Evolutionary conservation across 2,888 invertebrate genomes (phyloP).

Genomic region (Drosophila phalerata): DNA sequence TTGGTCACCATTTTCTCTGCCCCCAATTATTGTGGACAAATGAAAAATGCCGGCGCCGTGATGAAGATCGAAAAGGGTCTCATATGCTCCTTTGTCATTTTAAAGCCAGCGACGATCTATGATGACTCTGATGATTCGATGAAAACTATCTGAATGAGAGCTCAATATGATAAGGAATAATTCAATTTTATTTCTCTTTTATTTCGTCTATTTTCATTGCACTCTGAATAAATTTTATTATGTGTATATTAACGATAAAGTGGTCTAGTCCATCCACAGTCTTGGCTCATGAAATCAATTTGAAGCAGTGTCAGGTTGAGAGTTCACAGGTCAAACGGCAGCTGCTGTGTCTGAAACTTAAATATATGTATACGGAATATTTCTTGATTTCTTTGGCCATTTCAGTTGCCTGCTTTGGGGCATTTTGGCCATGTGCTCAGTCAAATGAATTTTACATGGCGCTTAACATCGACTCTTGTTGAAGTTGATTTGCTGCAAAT

Average conservation of each 20-base stretch:
- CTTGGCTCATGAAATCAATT: constrained; percentile 28
- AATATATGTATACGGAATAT: constrained; percentile 33
- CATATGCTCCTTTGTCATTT: neutral
- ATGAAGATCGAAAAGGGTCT: constrained; percentile 88
- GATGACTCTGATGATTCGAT: neutral
- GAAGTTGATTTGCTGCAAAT: constrained; percentile 76
- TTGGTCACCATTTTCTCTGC: constrained; percentile 94
- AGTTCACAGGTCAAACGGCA: constrained; percentile 89
- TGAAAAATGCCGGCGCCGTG: constrained; percentile 94
- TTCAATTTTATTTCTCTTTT: no score
- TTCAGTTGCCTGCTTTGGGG: constrained; percentile 6
- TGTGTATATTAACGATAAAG: constrained; percentile 5
- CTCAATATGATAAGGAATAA: no score
- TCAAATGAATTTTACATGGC: constrained; percentile 75
- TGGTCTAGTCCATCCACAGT: constrained; percentile 15
- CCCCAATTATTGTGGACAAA: constrained; percentile 89
- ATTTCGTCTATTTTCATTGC: neutral
- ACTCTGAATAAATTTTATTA: neutral
- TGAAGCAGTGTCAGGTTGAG: neutral
- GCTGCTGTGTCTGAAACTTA: constrained; percentile 79
- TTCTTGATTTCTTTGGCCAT: constrained; percentile 8
- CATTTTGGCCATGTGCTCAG: constrained; percentile 57
- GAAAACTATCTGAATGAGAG: no score
- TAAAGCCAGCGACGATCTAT: neutral
- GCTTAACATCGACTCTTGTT: constrained; percentile 59